Conservation (phyloP, 2,113 vertebrate species). For the Myiopsitta monachus region DNA sequence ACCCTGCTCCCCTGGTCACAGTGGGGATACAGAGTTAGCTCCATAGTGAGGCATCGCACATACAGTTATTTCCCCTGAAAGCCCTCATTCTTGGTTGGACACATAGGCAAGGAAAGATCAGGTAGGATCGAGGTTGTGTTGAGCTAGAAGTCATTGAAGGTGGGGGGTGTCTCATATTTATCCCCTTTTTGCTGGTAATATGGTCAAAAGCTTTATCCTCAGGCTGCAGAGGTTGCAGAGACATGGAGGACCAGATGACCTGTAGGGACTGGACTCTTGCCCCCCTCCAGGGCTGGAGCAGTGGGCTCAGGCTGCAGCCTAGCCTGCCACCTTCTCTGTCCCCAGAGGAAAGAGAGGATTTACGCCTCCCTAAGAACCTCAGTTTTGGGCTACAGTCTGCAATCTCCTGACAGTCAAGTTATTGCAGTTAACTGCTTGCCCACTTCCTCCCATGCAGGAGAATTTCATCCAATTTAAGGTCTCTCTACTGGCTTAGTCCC, state of each 20-base stretch:
- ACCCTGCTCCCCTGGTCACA: neutral
- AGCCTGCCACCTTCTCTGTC: neutral
- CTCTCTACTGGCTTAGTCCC: neutral
- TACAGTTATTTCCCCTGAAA: accelerated
- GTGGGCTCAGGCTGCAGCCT: neutral
- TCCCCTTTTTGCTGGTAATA: neutral
- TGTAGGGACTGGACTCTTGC: neutral
- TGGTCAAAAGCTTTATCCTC: neutral
- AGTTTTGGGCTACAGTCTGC: neutral
- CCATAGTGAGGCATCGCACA: accelerated
- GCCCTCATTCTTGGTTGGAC: neutral
- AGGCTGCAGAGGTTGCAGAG: neutral
- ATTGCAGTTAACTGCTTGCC: neutral
- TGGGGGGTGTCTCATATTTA: neutral
- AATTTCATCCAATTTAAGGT: neutral
- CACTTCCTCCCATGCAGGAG: neutral
- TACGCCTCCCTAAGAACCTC: neutral
- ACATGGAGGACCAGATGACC: accelerated
- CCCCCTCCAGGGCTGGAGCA: neutral
- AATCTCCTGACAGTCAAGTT: neutral
- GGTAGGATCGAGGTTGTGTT: neutral
- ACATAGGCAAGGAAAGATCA: accelerated
- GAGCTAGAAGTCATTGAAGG: neutral
- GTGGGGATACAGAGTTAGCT: accelerated
- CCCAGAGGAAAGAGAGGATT: too few species aligned